phyloP scores from a whole-genome alignment of 2,113 vertebrate species.

The Plestiodon gilberti region DNA sequence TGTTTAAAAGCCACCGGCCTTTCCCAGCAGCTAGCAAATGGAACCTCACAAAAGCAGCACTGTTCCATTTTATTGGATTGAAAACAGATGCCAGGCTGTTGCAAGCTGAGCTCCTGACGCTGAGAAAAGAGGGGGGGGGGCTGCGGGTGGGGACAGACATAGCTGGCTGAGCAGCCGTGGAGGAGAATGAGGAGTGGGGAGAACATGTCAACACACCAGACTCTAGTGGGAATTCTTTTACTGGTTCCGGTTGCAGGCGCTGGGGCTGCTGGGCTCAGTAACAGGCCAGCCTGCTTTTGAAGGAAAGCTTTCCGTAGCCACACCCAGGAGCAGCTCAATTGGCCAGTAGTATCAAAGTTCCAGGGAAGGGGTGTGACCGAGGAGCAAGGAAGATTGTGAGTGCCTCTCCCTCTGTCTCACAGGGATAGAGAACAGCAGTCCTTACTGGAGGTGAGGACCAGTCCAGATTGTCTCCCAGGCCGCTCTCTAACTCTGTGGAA shows the following conservation, averaged over 20 bases:
- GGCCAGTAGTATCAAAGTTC: neutral
- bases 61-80: conserved; percentile 37
- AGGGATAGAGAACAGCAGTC: neutral
- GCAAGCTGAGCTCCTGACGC: conserved; percentile 1
- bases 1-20: accelerated
- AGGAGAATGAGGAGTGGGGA: neutral
- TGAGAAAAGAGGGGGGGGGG: neutral
- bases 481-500: neutral
- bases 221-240: neutral
- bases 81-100: conserved; percentile 39
- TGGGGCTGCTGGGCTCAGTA: accelerated
- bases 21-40: accelerated
- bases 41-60: conserved; percentile 40
- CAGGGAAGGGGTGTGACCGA: neutral
- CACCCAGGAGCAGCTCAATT: neutral
- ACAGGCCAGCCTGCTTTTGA: too few relatives aligned
- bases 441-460: neutral
- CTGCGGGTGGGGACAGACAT: neutral
- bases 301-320: neutral
- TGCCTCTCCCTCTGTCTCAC: neutral
- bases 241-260: neutral
- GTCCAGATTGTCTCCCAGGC: neutral
- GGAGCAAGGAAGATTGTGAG: neutral
- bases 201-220: neutral
- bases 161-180: neutral